Percentiles rank a stretch among this genome's conserved stretches.
phyloP scores from a whole-genome alignment of 2,113 vertebrate species.

The Psammodynastes pulverulentus region DNA sequence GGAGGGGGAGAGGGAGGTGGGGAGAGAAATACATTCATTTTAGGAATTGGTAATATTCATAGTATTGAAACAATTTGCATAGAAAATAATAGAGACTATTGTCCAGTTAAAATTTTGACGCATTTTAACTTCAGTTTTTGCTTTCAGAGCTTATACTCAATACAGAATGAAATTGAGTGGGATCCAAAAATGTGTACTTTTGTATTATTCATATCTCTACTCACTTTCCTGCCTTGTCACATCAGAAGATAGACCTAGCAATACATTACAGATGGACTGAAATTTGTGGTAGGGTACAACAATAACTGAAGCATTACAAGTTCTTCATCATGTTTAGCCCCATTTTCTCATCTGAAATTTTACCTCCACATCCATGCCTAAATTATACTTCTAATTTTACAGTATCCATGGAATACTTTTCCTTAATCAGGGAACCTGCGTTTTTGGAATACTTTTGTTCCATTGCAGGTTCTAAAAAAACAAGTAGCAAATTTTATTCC shows the following conservation, averaged over 20 bases:
- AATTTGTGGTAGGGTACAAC: background rate
- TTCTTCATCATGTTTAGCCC: background rate
- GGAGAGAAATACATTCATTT: background rate
- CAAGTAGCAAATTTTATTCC: background rate
- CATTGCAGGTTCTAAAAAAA: background rate
- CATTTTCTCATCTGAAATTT: background rate
- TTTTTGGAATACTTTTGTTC: background rate
- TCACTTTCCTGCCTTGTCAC: background rate
- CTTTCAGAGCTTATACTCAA: background rate
- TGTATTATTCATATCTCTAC: background rate
- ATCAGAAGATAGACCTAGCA: background rate
- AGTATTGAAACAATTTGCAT: background rate
- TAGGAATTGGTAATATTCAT: background rate
- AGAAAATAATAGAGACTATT: background rate
- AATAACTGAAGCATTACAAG: background rate
- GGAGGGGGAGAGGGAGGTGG: rapidly evolving
- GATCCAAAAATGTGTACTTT: background rate
- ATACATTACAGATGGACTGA: background rate
- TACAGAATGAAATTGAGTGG: background rate
- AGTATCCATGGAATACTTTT: background rate
- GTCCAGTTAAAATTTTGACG: background rate
- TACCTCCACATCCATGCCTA: background rate
- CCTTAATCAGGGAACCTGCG: background rate
- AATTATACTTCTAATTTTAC: background rate
- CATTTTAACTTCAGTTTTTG: background rate